Conservation (phyloP, 2,113 vertebrate species). For the Pyrgilauda ruficollis region DNA sequence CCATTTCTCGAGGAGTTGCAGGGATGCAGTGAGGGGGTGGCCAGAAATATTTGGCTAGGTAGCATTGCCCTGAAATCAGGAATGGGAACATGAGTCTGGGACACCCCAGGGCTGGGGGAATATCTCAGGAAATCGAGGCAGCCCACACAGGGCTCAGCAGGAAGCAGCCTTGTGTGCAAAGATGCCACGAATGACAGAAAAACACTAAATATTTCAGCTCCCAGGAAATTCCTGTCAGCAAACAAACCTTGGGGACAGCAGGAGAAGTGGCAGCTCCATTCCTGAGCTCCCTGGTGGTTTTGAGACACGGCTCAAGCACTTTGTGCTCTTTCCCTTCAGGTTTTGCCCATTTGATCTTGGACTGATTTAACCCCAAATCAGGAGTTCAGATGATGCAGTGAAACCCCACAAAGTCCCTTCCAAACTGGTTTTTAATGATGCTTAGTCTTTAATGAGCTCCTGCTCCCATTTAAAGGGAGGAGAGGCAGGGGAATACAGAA, state of each 20-base stretch:
- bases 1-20: neutral
- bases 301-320: accelerated
- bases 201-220: neutral
- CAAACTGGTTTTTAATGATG: neutral
- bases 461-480: neutral
- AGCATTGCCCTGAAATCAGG: neutral
- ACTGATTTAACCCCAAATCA: neutral
- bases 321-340: neutral
- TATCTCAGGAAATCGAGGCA: neutral
- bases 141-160: neutral
- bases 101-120: accelerated
- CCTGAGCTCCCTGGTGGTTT: neutral
- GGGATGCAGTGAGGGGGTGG: neutral
- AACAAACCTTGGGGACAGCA: neutral
- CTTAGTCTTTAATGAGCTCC: neutral
- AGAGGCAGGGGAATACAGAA: neutral
- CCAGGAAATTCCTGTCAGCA: neutral
- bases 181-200: neutral
- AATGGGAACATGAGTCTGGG: accelerated
- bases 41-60: neutral
- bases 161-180: neutral
- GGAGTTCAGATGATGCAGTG: neutral
- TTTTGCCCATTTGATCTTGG: accelerated
- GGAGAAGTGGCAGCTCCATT: neutral
- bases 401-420: neutral